These are phyloP conservation scores for Ptiloglossa arizonensis DNA, from an alignment of 1,140 invertebrate species.

Conservation along the genomic window DNA sequence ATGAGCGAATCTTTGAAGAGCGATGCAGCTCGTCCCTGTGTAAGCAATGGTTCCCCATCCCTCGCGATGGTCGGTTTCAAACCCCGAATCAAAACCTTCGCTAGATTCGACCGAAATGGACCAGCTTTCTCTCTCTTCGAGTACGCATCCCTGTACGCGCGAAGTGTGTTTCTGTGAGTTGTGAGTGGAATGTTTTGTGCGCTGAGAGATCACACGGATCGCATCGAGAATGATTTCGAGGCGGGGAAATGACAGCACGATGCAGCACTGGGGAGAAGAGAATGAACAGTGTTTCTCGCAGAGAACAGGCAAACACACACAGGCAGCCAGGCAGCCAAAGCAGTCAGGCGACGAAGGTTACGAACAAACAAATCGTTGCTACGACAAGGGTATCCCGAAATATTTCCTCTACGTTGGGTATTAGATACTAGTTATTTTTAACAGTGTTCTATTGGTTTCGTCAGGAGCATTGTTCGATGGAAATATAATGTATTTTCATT, in stretches of 20 bases:
- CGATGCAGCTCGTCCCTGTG: constrained; percentile 5
- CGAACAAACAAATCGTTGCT: constrained; percentile 7
- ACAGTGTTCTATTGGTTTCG: too few species aligned
- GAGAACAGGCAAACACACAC: constrained; percentile 53
- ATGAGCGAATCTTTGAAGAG: background rate
- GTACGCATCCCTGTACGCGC: background rate
- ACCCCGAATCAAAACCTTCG: background rate
- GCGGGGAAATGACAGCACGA: constrained; percentile 49
- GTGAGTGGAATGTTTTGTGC: constrained; percentile 41
- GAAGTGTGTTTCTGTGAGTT: constrained; percentile 29
- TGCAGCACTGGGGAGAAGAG: constrained; percentile 37
- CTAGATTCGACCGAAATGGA: background rate
- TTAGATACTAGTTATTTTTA: too few species aligned
- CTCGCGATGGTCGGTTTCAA: background rate
- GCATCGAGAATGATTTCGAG: constrained; percentile 33
- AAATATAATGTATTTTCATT: too few species aligned
- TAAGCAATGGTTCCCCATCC: background rate
- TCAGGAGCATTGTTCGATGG: too few species aligned
- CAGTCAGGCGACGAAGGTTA: constrained; percentile 34
- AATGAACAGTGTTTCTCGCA: constrained; percentile 41
- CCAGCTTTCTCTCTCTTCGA: background rate
- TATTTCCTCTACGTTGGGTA: too few species aligned
- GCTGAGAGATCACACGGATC: constrained; percentile 25
- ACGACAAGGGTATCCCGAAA: too few species aligned
- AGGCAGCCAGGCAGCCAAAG: constrained; percentile 62